These are phyloP conservation scores for Galerucella calmariensis DNA, from an alignment of 2,888 invertebrate genomes.

Conservation along the genomic window DNA sequence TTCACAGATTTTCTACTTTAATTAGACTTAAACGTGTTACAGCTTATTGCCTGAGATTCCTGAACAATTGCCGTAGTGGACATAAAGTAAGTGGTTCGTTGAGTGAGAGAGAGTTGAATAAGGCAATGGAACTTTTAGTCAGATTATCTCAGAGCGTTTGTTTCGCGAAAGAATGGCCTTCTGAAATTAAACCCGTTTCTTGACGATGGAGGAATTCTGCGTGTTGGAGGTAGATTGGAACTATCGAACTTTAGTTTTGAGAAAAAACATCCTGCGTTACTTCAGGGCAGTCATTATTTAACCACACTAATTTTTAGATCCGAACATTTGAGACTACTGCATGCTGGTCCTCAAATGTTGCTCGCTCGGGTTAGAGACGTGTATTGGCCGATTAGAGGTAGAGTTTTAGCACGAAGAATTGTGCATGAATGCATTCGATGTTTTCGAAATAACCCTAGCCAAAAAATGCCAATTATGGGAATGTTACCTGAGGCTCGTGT, in stretches of 20 bases:
- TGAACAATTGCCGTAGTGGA: no score
- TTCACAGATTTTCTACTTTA: conserved; percentile 9
- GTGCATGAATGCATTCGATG: no score
- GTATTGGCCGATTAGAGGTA: neutral
- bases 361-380: neutral
- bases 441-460: no score
- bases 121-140: no score
- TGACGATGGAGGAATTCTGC: conserved; percentile 2
- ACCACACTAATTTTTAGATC: neutral
- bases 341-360: conserved; percentile 7
- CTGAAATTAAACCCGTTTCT: neutral
- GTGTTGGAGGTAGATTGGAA: neutral
- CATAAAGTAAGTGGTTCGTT: no score
- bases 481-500: neutral
- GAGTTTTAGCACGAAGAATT: no score
- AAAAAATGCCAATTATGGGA: no score
- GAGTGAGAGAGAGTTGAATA: no score
- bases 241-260: no score
- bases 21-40: conserved; percentile 1
- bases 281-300: neutral
- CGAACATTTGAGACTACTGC: neutral
- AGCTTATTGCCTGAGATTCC: conserved; percentile 1
- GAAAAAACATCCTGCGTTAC: neutral
- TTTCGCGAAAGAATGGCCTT: neutral
- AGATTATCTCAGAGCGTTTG: neutral